phyloP scores from a whole-genome alignment of 1,140 invertebrate species.

The Halesus radiatus region DNA sequence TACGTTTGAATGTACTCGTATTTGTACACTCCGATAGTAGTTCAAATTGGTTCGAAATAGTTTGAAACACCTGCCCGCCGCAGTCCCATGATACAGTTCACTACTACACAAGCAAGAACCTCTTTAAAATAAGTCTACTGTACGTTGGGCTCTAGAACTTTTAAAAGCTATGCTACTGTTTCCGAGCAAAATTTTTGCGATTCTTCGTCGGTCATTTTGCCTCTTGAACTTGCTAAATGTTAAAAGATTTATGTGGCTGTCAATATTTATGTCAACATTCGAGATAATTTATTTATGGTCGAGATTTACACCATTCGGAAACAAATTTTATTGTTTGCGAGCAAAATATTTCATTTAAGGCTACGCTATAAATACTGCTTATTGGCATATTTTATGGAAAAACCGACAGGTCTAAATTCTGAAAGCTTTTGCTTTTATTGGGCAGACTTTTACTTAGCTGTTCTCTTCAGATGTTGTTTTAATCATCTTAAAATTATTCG shows the following conservation, averaged over 20 bases:
- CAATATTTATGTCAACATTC: constrained; percentile 45
- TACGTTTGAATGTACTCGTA: no score
- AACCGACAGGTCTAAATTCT: constrained; percentile 11
- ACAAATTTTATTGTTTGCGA: constrained; percentile 46
- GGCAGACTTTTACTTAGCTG: background rate
- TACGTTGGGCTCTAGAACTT: no score
- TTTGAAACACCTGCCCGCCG: no score
- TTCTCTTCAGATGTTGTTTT: background rate
- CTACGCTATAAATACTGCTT: constrained; percentile 43
- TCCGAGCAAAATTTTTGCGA: no score
- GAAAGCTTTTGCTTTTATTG: background rate
- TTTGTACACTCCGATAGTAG: no score
- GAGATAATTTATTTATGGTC: constrained; percentile 40
- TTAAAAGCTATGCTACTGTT: no score
- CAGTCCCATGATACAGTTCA: no score
- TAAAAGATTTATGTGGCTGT: constrained; percentile 36
- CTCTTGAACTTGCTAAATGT: constrained; percentile 24
- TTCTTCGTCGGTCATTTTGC: background rate
- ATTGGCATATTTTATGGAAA: constrained; percentile 45
- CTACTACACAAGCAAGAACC: no score
- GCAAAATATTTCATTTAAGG: constrained; percentile 43
- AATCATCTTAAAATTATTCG: background rate
- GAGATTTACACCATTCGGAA: constrained; percentile 38
- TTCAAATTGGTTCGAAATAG: no score
- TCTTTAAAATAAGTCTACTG: no score